A percentile compares a stretch with the other conserved stretches of the same genome.
Evolutionary conservation across 1,140 invertebrate genomes (phyloP).

Genomic region (Bombus pyrosoma): DNA sequence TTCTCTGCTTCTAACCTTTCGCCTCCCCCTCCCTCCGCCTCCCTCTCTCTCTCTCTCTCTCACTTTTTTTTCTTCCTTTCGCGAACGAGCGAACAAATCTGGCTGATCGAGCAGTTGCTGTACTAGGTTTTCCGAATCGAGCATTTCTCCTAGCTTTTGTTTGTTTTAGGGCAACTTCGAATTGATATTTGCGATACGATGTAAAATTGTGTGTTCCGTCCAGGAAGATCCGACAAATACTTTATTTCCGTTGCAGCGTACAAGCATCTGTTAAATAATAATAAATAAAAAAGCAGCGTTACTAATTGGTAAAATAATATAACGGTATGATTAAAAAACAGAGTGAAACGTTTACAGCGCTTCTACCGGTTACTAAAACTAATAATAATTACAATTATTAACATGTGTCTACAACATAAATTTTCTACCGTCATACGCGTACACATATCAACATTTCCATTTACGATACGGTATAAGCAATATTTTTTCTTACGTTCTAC

Average conservation of each 20-base stretch:
- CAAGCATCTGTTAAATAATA: background rate
- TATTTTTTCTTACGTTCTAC: background rate
- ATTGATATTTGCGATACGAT: background rate
- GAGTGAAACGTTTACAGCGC: no score
- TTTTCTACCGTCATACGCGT: no score
- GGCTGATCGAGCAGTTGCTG: conserved; percentile 2
- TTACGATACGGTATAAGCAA: background rate
- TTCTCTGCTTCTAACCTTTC: conserved; percentile 19
- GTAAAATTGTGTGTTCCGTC: background rate
- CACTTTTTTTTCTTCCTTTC: background rate
- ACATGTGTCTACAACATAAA: no score
- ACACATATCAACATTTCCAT: no score
- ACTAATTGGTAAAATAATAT: background rate
- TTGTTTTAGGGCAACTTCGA: background rate
- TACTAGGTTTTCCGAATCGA: background rate
- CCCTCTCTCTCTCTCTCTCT: background rate
- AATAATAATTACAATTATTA: no score
- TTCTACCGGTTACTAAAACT: no score
- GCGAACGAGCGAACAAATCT: background rate
- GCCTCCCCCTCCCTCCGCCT: no score
- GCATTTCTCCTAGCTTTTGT: background rate
- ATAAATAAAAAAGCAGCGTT: no score
- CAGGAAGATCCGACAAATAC: background rate
- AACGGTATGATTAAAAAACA: no score
- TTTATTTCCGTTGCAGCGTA: background rate